Evolutionary conservation across 2,888 invertebrate genomes (phyloP).

Genomic region (Drosophila testacea): DNA sequence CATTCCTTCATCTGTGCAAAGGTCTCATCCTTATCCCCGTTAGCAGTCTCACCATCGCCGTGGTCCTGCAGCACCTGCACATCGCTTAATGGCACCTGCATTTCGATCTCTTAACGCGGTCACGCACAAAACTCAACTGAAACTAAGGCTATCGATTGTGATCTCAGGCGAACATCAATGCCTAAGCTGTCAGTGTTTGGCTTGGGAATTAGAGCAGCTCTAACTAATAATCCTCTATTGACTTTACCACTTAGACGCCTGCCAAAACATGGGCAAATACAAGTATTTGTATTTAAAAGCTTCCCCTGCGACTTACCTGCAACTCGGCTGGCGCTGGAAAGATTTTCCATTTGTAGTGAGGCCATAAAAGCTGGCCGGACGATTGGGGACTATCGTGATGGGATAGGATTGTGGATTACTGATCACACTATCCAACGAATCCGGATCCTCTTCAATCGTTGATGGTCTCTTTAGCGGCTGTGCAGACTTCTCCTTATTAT

Average conservation of each 20-base stretch:
- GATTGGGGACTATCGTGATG: slow-evolving; percentile 84
- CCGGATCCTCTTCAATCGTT: slow-evolving; percentile 84
- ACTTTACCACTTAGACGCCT: slow-evolving; percentile 44
- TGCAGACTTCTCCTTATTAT: slow-evolving; percentile 45
- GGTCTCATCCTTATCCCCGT: slow-evolving; percentile 70
- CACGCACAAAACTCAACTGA: slow-evolving; percentile 59
- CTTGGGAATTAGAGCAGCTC: slow-evolving; percentile 57
- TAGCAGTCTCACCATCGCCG: slow-evolving; percentile 66
- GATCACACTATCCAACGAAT: slow-evolving; percentile 84
- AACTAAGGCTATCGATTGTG: slow-evolving; percentile 9
- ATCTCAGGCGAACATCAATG: slow-evolving; percentile 44
- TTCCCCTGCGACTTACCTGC: slow-evolving; percentile 75
- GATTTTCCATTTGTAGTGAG: slow-evolving; percentile 79
- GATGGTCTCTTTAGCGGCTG: slow-evolving; percentile 73
- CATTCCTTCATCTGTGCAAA: slow-evolving; percentile 74
- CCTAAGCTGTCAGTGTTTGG: slow-evolving; percentile 44
- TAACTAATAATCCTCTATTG: slow-evolving; percentile 56
- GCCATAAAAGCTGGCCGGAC: slow-evolving; percentile 83
- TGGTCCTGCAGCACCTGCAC: slow-evolving; percentile 74
- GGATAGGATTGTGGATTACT: slow-evolving; percentile 85
- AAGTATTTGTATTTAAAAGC: background rate
- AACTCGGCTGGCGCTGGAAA: slow-evolving; percentile 82
- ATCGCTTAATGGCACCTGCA: slow-evolving; percentile 77
- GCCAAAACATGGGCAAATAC: slow-evolving; percentile 40
- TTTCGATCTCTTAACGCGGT: slow-evolving; percentile 32